Base-by-base conservation (phyloP, 2,888 invertebrate genomes). In the Latrodectus hesperus region DNA sequence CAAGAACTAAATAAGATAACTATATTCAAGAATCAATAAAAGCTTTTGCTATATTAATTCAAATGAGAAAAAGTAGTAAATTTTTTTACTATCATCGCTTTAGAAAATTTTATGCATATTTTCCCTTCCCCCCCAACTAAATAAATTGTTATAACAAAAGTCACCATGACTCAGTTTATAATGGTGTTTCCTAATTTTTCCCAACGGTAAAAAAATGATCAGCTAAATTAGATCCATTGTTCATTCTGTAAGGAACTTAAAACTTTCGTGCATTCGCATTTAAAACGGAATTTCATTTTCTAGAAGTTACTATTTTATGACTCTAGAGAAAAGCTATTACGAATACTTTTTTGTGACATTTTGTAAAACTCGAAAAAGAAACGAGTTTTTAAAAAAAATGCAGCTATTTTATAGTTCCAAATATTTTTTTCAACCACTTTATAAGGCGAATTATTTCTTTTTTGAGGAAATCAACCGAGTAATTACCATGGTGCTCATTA, bases 401-500 rank as follows among this genome's bases (percentile, higher is more conserved):
- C 17, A 17, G 2, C 12, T 79, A 72, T 80, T 64, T 22, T 72
- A 16, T 64, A 14, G 55, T 22, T 55, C 16, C 26, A 75, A 80
- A 22, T 5, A 51, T 17, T 67, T 67, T 81, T 81, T 81, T 81
- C 67, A 60, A 64, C 73, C 67, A 22, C 53, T 81, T 71, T 73
- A 64, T 67, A 38, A 38, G 38, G 38, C 38, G 38, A 38, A 38
- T 38, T 51, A 72, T 17, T 55, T 72, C 71, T 65, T 49, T 53
- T 12, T 6, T 14, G 16, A 22, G 81, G 64, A 67, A 81, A 49
- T 67, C 73, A 64, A 72, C 73, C 81, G 81, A n/a, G 53, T 73
- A 73, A 81, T 73, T 81, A 67, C 81, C 52, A 55, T 65, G 5
- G 17, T 52, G 65, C 81, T 81, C 81, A 81, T 81, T 81, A 81